Percentiles rank a stretch among this genome's conserved stretches.
Evolutionary conservation across 2,113 vertebrate species (phyloP).

Genomic region (Sturnira hondurensis): DNA sequence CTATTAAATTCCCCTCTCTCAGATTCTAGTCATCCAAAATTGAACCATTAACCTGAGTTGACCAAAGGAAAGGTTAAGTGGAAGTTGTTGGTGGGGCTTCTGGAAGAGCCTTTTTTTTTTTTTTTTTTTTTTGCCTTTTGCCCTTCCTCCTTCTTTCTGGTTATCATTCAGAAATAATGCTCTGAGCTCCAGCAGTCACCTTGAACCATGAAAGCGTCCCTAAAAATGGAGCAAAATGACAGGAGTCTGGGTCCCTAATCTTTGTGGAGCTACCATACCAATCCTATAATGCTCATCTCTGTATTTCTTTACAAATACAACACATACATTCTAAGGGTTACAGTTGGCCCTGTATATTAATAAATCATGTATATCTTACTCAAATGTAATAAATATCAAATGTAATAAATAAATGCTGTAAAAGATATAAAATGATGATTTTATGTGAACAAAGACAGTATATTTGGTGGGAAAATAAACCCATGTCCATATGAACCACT

Average conservation of each 20-base stretch:
- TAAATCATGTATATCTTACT: background rate
- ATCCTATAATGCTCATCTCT: background rate
- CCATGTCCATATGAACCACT: background rate
- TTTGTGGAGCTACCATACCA: background rate
- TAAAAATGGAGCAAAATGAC: background rate
- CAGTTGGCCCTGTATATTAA: background rate
- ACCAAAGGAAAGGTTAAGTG: background rate
- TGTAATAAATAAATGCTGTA: background rate
- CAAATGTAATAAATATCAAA: background rate
- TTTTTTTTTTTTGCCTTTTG: background rate
- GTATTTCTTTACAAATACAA: background rate
- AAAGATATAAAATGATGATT: background rate
- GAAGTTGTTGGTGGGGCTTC: background rate
- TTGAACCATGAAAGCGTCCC: background rate
- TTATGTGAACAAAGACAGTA: background rate
- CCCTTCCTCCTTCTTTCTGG: background rate
- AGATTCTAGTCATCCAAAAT: background rate
- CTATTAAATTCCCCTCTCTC: background rate
- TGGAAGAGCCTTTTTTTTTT: background rate
- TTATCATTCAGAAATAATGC: background rate
- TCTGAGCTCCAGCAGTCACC: background rate
- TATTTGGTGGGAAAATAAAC: conserved; percentile 27
- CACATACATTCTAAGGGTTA: background rate
- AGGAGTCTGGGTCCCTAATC: background rate
- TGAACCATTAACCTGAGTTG: background rate